phyloP scores from a whole-genome alignment of 2,888 invertebrate species.

The Harpalus rubripes region DNA sequence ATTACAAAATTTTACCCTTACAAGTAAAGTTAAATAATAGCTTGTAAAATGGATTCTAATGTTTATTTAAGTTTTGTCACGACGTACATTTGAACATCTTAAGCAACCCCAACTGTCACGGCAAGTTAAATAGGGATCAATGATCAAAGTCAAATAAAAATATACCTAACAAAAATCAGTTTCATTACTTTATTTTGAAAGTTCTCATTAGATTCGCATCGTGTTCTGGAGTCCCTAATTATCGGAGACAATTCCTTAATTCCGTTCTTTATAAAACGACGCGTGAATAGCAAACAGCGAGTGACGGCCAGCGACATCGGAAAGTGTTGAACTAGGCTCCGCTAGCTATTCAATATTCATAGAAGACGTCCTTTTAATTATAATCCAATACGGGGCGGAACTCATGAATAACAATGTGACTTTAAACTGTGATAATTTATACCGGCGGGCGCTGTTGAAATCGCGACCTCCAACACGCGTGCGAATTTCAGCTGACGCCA shows the following conservation, averaged over 20 bases:
- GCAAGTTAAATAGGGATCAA: too few relatives aligned
- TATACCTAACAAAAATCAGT: background rate
- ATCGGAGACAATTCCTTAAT: conserved; percentile 61
- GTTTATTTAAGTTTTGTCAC: too few relatives aligned
- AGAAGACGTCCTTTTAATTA: conserved; percentile 58
- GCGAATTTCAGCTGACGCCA: background rate
- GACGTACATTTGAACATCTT: too few relatives aligned
- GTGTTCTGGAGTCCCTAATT: conserved; percentile 42
- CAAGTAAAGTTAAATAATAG: too few relatives aligned
- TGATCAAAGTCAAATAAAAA: background rate
- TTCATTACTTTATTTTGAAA: background rate
- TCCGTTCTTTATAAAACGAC: conserved; percentile 56
- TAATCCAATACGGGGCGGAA: conserved; percentile 55
- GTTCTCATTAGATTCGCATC: conserved; percentile 31
- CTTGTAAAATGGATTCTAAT: too few relatives aligned
- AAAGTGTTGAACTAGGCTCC: conserved; percentile 43
- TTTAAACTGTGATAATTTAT: conserved; percentile 61
- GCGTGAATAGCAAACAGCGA: conserved; percentile 52
- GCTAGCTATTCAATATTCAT: conserved; percentile 57
- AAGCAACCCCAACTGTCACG: too few relatives aligned
- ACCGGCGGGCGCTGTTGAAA: conserved; percentile 13
- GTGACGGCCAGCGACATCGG: conserved; percentile 7
- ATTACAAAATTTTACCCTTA: too few relatives aligned
- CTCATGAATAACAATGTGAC: conserved; percentile 61
- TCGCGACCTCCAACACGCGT: background rate